Conservation (phyloP, 1,140 invertebrate genomes). For the Ditylenchus dipsaci region DNA sequence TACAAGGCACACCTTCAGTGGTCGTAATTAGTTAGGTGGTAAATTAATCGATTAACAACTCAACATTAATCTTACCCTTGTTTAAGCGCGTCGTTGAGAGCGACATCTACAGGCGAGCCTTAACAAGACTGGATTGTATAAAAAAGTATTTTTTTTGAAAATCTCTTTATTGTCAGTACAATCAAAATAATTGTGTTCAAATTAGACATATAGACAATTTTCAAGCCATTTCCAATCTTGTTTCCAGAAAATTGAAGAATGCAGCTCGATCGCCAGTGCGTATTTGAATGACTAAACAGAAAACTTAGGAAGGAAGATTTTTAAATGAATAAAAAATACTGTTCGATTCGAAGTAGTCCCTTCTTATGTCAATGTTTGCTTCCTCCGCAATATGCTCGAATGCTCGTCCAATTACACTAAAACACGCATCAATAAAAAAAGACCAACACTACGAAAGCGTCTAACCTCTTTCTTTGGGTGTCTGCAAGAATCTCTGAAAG, state of each 20-base stretch:
- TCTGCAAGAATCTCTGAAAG: conserved; percentile 21
- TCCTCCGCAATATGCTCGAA: conserved; percentile 19
- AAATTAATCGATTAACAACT: too few species aligned
- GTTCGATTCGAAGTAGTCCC: conserved; percentile 24
- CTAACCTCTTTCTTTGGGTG: conserved; percentile 19
- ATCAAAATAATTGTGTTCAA: too few species aligned
- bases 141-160: too few species aligned
- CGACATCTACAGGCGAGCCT: too few species aligned
- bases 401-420: conserved; percentile 27
- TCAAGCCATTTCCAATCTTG: conserved; percentile 17
- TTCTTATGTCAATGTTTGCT: conserved; percentile 21
- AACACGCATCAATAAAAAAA: neutral
- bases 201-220: neutral
- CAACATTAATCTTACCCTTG: too few species aligned
- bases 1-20: too few species aligned
- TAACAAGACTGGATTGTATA: too few species aligned
- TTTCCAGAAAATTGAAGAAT: conserved; percentile 27
- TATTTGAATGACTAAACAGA: conserved; percentile 18
- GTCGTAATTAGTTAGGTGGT: too few species aligned
- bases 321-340: conserved; percentile 8
- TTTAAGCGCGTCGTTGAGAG: too few species aligned
- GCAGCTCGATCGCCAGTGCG: conserved; percentile 8
- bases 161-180: too few species aligned
- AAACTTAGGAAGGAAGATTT: neutral
- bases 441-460: neutral